Conservation (phyloP, 2,113 vertebrate species). For the Pao palembangensis region DNA sequence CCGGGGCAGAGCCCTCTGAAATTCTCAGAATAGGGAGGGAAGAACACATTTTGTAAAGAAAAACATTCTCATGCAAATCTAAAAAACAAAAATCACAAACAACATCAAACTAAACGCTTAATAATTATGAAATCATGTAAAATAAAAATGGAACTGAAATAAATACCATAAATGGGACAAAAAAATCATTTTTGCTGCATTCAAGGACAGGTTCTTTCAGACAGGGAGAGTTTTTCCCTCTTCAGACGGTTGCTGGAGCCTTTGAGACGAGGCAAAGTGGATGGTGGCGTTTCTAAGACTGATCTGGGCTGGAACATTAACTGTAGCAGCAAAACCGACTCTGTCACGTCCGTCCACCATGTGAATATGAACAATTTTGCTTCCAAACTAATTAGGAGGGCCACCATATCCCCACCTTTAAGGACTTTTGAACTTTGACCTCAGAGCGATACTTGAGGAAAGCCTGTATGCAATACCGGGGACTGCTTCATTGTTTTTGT, state of each 20-base stretch:
- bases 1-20: constrained; percentile 42
- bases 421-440: constrained; percentile 50
- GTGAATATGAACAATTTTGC: constrained; percentile 50
- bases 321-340: constrained; percentile 32
- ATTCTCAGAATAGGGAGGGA: constrained; percentile 29
- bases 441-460: constrained; percentile 35
- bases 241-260: constrained; percentile 43
- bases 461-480: constrained; percentile 62
- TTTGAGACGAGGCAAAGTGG: constrained; percentile 21
- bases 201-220: constrained; percentile 12
- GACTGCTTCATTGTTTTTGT: constrained; percentile 49
- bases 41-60: constrained; percentile 23
- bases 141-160: constrained; percentile 12
- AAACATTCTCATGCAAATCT: constrained; percentile 4
- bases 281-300: constrained; percentile 26
- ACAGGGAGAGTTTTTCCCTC: constrained; percentile 16
- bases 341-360: constrained; percentile 13
- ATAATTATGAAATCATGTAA: constrained; percentile 13
- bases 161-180: constrained; percentile 24
- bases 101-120: constrained; percentile 9
- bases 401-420: constrained; percentile 12
- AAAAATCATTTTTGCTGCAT: constrained; percentile 13
- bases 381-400: constrained; percentile 40
- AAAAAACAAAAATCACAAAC: too few relatives aligned
- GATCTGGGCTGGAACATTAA: constrained; percentile 20